phyloP scores from a whole-genome alignment of 1,140 invertebrate genomes.

The Diabrotica undecimpunctata region DNA sequence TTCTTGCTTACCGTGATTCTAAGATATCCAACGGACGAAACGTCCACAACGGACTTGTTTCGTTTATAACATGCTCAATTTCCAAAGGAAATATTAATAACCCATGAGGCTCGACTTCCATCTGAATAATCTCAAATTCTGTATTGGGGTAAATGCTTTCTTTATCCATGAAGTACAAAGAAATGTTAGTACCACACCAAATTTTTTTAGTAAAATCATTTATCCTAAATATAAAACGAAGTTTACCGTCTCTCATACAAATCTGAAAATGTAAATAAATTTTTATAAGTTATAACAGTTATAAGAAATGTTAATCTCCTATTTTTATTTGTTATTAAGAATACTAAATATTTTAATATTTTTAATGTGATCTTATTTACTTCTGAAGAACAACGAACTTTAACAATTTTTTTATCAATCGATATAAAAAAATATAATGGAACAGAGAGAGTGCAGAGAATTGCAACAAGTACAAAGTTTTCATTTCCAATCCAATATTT shows the following conservation, averaged over 20 bases:
- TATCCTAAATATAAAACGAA: conserved; percentile 39
- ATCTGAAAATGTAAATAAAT: conserved; percentile 27
- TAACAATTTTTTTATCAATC: too few relatives aligned
- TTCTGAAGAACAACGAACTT: too few relatives aligned
- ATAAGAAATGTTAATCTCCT: too few relatives aligned
- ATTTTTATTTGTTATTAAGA: too few relatives aligned
- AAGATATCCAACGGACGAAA: conserved; percentile 50
- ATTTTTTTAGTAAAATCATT: conserved; percentile 34
- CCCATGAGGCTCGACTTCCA: conserved; percentile 41
- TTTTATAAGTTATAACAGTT: neutral
- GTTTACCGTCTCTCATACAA: conserved; percentile 35
- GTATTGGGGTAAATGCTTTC: conserved; percentile 22
- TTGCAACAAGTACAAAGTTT: too few relatives aligned
- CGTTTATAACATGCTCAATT: conserved; percentile 59
- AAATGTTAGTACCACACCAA: conserved; percentile 36
- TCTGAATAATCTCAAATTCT: conserved; percentile 32
- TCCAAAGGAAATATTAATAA: conserved; percentile 62
- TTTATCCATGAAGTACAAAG: conserved; percentile 36
- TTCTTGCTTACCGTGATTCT: conserved; percentile 23
- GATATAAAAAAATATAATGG: too few relatives aligned
- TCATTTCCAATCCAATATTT: too few relatives aligned
- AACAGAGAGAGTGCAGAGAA: too few relatives aligned
- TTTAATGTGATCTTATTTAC: too few relatives aligned
- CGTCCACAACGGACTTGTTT: conserved; percentile 54
- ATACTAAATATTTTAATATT: too few relatives aligned